phyloP scores from a whole-genome alignment of 2,888 invertebrate genomes.

The Elmis aenea region DNA sequence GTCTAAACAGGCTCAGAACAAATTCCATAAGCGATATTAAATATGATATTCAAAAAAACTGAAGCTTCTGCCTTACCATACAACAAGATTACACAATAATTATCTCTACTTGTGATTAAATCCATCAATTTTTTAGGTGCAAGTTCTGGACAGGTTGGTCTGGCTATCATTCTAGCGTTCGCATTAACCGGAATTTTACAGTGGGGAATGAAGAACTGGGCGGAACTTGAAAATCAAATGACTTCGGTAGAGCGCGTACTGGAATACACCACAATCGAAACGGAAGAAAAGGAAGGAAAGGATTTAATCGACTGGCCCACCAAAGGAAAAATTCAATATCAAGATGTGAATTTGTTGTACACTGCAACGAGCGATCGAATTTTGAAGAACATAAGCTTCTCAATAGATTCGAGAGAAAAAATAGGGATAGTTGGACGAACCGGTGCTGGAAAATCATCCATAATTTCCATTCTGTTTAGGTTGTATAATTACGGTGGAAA shows the following conservation, averaged over 20 bases:
- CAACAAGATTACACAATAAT: neutral
- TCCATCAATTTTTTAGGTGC: slow-evolving; percentile 49
- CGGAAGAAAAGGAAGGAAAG: slow-evolving; percentile 34
- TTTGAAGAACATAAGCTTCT: slow-evolving; percentile 62
- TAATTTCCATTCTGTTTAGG: slow-evolving; percentile 73
- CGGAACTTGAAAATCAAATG: slow-evolving; percentile 77
- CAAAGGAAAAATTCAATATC: slow-evolving; percentile 63
- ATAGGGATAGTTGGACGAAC: slow-evolving; percentile 77
- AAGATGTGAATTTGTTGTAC: slow-evolving; percentile 66
- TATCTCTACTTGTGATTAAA: slow-evolving; percentile 3
- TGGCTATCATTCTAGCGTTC: slow-evolving; percentile 77
- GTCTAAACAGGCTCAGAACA: too few relatives aligned
- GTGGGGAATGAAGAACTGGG: slow-evolving; percentile 74
- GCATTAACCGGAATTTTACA: slow-evolving; percentile 65
- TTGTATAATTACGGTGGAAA: slow-evolving; percentile 71
- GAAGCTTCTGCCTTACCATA: neutral
- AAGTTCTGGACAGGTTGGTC: slow-evolving; percentile 68
- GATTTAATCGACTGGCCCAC: slow-evolving; percentile 69
- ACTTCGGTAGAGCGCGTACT: slow-evolving; percentile 79
- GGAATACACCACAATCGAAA: slow-evolving; percentile 47
- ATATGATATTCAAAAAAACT: neutral
- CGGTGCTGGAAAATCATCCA: slow-evolving; percentile 74
- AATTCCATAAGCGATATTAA: too few relatives aligned
- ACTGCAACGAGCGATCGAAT: slow-evolving; percentile 64
- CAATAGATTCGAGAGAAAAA: slow-evolving; percentile 62